Percentiles rank a stretch among this genome's conserved stretches.
Evolutionary conservation across 1,140 invertebrate species (phyloP).

Genomic region (Lycorma delicatula): DNA sequence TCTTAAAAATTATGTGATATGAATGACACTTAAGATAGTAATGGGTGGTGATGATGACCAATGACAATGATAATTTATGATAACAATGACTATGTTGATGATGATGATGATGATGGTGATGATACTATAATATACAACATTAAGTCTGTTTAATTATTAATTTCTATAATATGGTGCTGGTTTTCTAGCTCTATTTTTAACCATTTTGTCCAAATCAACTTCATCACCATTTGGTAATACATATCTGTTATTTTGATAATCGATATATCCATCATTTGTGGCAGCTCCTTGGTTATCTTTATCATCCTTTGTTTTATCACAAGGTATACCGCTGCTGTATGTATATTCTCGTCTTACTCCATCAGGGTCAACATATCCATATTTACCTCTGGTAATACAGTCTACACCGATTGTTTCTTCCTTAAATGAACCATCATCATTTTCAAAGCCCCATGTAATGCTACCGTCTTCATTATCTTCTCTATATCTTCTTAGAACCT

Average conservation of each 20-base stretch:
- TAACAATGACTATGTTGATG: too few relatives aligned
- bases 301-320: slow-evolving; percentile 50
- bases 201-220: slow-evolving; percentile 56
- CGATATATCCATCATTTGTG: slow-evolving; percentile 49
- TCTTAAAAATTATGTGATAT: too few relatives aligned
- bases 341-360: slow-evolving; percentile 61
- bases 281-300: slow-evolving; percentile 35
- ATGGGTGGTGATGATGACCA: too few relatives aligned
- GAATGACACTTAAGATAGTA: too few relatives aligned
- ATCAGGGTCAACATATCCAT: slow-evolving; percentile 75
- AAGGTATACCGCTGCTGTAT: slow-evolving; percentile 60
- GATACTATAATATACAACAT: too few relatives aligned
- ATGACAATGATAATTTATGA: too few relatives aligned
- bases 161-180: too few relatives aligned
- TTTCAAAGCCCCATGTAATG: slow-evolving; percentile 79
- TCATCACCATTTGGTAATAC: slow-evolving; percentile 59
- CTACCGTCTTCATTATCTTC: slow-evolving; percentile 72
- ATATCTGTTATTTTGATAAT: slow-evolving; percentile 55
- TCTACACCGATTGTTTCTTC: slow-evolving; percentile 72
- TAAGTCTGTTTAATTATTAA: too few relatives aligned
- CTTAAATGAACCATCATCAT: slow-evolving; percentile 69
- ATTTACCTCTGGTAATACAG: slow-evolving; percentile 70
- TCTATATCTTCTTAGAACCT: slow-evolving; percentile 49
- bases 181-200: slow-evolving; percentile 57
- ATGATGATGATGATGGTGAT: too few relatives aligned